Base-by-base conservation (phyloP, 2,113 vertebrate genomes). In the Opisthocomus hoazin region DNA sequence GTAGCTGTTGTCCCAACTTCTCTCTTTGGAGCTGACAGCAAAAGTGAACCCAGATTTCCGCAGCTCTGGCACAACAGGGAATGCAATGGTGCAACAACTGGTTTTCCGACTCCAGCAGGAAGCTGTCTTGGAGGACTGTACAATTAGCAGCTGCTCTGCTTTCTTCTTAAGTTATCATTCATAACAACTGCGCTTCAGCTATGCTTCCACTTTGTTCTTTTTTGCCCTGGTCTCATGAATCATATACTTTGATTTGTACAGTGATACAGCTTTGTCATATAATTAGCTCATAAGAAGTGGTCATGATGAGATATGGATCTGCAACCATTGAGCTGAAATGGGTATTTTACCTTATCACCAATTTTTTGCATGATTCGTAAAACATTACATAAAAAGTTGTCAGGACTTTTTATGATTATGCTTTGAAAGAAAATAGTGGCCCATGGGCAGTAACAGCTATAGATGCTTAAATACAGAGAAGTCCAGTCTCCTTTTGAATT, bases 331-430 rank as follows among this genome's bases (percentile, higher is more conserved):
- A 58, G 43, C 30, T 82, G 77, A 87, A 95, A 82, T 71, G 18
- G 43, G 13, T 91, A 71, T 93, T 95, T 89, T 92, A 86, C 22
- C 58, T 88, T 86, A 86, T 92, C 73, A 78, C 21, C 29, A 58
- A 36, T 85, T 90, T 93, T 61, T 90, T 93, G 36, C 71, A 84
- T 84, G 84, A 94, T 94, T 94, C 89, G 84, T 90, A 89, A 92
- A 96, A 89, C 18, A n/a, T 9, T 83, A 37, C 30, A 41, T 53
- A 80, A 57, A 73, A 76, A 45, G 3, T 84, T 90, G 69, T 29
- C 93, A 89, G 46, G 56, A 69, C 16, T 53, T 85, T 89, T 81
- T 34, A 37, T 58, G 20, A 46, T 48, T 43, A 43, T n/a, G 8
- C n/a, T 83, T 86, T 90, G 43, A 74, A 69, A 78, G 30, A 68